Evolutionary conservation across 2,888 invertebrate species (phyloP).

Genomic region (Hyposoter dolosus): DNA sequence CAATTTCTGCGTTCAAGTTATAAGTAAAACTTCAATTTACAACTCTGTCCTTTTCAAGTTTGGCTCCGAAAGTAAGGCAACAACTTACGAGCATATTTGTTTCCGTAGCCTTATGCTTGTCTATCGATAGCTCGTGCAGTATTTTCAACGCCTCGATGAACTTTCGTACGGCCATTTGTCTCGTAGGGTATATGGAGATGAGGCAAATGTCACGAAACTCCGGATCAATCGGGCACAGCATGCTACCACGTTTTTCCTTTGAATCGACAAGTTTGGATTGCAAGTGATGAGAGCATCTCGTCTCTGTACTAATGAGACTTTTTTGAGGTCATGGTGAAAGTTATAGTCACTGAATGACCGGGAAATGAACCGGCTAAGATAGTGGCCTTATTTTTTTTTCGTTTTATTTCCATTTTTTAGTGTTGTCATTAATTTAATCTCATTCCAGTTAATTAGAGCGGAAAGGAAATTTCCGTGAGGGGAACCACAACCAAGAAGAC

Average conservation of each 20-base stretch:
- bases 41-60: background rate
- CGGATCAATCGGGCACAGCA: constrained; percentile 72
- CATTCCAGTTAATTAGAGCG: background rate
- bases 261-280: constrained; percentile 33
- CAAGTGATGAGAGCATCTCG: constrained; percentile 19
- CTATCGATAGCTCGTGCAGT: constrained; percentile 53
- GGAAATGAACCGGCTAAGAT: background rate
- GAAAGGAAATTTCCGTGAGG: background rate
- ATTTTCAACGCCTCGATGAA: constrained; percentile 69
- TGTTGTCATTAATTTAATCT: background rate
- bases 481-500: background rate
- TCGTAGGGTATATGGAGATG: constrained; percentile 68
- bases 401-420: background rate
- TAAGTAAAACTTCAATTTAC: background rate
- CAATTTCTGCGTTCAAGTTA: constrained; percentile 31
- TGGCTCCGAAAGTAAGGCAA: background rate
- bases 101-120: constrained; percentile 22
- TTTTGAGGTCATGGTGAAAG: constrained; percentile 18
- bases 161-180: constrained; percentile 63
- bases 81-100: constrained; percentile 47
- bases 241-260: constrained; percentile 73
- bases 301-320: background rate
- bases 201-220: constrained; percentile 67
- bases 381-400: background rate
- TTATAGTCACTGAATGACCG: constrained; percentile 5